Base-by-base conservation (phyloP, 1,140 invertebrate genomes). In the Bombus cullumanus region DNA sequence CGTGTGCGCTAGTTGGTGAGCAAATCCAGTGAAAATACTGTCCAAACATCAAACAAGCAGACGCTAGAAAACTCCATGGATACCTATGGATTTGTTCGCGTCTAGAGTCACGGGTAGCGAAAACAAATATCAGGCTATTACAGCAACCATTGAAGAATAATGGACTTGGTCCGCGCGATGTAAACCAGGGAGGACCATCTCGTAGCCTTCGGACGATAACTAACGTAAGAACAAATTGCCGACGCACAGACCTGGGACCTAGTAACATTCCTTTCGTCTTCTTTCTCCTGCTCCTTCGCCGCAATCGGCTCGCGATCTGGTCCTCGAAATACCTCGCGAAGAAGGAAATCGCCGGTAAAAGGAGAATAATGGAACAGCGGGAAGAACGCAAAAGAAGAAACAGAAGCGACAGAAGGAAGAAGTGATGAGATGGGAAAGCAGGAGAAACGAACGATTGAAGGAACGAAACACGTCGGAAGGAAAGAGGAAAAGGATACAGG, bases 161-260 rank as follows among this genome's bases (percentile, higher is more conserved):
- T 85, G 71, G 57, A 85, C 34, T 74, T 31, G 69, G 2, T 31
- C 18, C 4, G 62, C 22, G 47, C 41, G 28, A 47, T 34, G 80
- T 77, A 77, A 86, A 77, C 39, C 47, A 28, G 25, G 47, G 28
- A 53, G 25, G 39, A 62, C 37, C 37, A 18, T 76, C n/a, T 59
- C 47, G 47, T n/a, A 68, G 73, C 18, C 71, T 59, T 74, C 62
- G 15, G 53, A 86, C 73, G 85, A 76, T 86, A 64, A 86, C 80
- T 86, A 78, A 68, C 66, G 66, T 39, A 68, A 78, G 68, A 86
- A 83, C 81, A 83, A 86, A 86, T 83, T 78, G 81, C 68, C 74
- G 28, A 15, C 53, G 22, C 31, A 53, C 39, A 41, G 25, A 22
- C 37, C 43, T n/a, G 74, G 57, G 41, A 41, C 68, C 39, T 53